Evolutionary conservation across 2,888 invertebrate species (phyloP).

Genomic region (Ennomos quercinarius): DNA sequence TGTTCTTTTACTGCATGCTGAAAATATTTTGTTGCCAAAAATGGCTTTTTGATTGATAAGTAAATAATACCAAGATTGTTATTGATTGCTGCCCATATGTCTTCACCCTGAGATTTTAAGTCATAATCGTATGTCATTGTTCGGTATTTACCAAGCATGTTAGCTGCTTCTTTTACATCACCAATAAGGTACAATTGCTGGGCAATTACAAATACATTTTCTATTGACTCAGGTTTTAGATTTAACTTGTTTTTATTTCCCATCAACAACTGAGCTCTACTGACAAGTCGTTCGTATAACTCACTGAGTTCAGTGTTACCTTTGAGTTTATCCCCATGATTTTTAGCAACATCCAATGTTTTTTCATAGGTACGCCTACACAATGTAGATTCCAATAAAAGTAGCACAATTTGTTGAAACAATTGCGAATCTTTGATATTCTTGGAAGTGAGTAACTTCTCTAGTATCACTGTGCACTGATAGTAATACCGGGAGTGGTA

Average conservation of each 20-base stretch:
- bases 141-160: slow-evolving; percentile 70
- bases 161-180: slow-evolving; percentile 73
- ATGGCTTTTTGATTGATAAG: slow-evolving; percentile 92
- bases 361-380: slow-evolving; percentile 77
- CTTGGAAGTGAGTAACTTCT: slow-evolving; percentile 68
- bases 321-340: slow-evolving; percentile 66
- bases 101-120: slow-evolving; percentile 75
- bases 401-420: slow-evolving; percentile 66
- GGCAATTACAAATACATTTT: slow-evolving; percentile 77
- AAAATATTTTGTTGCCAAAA: slow-evolving; percentile 92
- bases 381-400: slow-evolving; percentile 74
- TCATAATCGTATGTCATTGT: slow-evolving; percentile 71
- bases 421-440: slow-evolving; percentile 71
- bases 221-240: slow-evolving; percentile 72
- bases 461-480: slow-evolving; percentile 83
- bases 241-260: slow-evolving; percentile 64
- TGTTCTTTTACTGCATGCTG: slow-evolving; percentile 92
- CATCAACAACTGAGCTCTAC: slow-evolving; percentile 70
- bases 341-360: slow-evolving; percentile 70
- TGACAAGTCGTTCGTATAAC: slow-evolving; percentile 70
- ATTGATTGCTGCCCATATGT: slow-evolving; percentile 86
- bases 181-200: slow-evolving; percentile 77
- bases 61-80: slow-evolving; percentile 94
- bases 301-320: slow-evolving; percentile 63
- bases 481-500: slow-evolving; percentile 92